A percentile compares a stretch with the other conserved stretches of the same genome.
These are phyloP conservation scores for Amphilophus citrinellus DNA, from an alignment of 2,113 vertebrate genomes.

Conservation along the genomic window DNA sequence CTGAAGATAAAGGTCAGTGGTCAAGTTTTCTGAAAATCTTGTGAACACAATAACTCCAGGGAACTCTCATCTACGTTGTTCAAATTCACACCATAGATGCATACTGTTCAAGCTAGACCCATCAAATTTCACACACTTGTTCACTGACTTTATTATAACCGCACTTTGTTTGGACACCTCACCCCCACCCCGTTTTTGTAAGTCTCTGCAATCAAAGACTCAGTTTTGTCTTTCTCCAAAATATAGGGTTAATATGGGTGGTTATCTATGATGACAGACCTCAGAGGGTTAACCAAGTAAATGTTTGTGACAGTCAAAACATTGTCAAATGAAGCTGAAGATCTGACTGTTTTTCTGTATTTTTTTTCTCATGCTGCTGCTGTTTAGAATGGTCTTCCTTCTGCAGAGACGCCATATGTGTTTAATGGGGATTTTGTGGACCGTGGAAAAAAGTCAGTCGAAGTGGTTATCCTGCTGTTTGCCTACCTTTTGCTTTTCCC, in stretches of 20 bases:
- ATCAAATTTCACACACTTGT: too few species aligned
- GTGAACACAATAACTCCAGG: too few species aligned
- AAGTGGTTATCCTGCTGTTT: conserved; percentile 91
- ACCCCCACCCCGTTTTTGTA: too few species aligned
- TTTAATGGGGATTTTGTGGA: conserved; percentile 99
- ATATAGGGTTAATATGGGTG: not conserved
- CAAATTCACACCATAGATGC: too few species aligned
- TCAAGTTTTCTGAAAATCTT: too few species aligned
- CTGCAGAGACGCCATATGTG: conserved; percentile 88
- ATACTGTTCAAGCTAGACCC: too few species aligned
- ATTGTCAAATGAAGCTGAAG: not conserved
- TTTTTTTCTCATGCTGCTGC: conserved; percentile 21
- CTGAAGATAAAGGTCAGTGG: too few species aligned
- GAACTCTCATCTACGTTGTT: too few species aligned
- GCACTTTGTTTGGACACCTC: too few species aligned
- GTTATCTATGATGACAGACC: not conserved
- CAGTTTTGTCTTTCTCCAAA: too few species aligned
- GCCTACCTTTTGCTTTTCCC: conserved; percentile 93
- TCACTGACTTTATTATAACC: too few species aligned
- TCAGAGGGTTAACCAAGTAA: not conserved
- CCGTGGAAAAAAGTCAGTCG: conserved; percentile 92
- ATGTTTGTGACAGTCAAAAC: not conserved
- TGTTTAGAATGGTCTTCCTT: conserved; percentile 93
- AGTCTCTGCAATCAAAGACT: too few species aligned
- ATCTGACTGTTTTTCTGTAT: not conserved